Evolutionary conservation across 2,797 vertebrate species (phyloP), one percentile per base, ranked within the genome.

Genomic region (Pangasius sanitwongsei): DNA sequence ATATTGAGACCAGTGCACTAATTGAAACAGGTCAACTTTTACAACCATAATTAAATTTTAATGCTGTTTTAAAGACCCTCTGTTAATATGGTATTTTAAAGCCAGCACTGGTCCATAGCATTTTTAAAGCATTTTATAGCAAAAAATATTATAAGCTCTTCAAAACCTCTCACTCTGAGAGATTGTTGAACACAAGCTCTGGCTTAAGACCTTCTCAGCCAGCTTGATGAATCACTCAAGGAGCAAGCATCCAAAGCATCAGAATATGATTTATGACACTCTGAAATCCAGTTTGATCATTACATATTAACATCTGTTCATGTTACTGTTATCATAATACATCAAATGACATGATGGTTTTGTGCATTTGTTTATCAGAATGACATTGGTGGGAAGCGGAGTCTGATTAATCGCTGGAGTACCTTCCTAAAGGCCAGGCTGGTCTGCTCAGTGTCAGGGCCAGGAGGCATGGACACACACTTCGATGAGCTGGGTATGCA

Each of bases 391-490:
- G 97, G 97, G 18, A 97, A 94, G 90, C 95, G 94, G 90, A 96
- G 97, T 90, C 96, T 98, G 91, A 98, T 97, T 92, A 97, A 98
- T 92, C 97, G 97, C 25, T 98, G 97, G 97, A 98, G 96, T 90
- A 98, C 97, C 87, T 97, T 96, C 93, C 94, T 97, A 31, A 97
- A 97, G 91, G 96, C 96, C 78, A 80, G 96, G 61, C 93, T 98
- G 85, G 93, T 98, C 65, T 98, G 97, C 86, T 97, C 97, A 0
- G 95, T 97, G n/a, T 95, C 97, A 0, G 96, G 97, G 0, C 95
- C 94, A 0, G 96, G 96, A 3, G 97, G 96, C 83, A 94, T 96
- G 0, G 96, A 98, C 94, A 97, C 97, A 0, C 95, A 97, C 89
- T 98, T 98, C 0, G 96, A 98, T 89, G 96, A 97, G 48, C 93